Evolutionary conservation across 2,888 invertebrate species (phyloP), one percentile per base, ranked within the genome.

Genomic region (Agrilus mali): DNA sequence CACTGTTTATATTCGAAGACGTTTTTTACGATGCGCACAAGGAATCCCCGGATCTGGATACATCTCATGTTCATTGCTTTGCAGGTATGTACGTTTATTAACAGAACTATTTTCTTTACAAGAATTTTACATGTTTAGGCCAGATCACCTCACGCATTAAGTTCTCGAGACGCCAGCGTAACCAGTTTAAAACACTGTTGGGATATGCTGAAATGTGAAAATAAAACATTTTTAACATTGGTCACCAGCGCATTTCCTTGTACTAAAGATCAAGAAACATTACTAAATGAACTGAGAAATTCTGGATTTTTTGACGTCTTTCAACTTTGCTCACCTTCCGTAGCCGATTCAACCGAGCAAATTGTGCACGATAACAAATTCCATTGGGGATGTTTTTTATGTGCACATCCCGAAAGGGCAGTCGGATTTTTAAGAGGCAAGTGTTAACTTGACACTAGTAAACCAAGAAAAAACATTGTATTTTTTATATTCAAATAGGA

Each of bases 51-150:
- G 53, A 82, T 86, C 36, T 94, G 94, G 95, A 86, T 95, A 51
- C 94, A 95, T 70, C 75, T 95, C 40, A 94, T 95, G 92, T 94
- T 95, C 68, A 77, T 95, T 41, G 88, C 92, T 49, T 77, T 93
- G 49, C 92, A 92, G 55, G 65, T 65, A 49, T 33, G 14, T 33
- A 14, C n/a, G 7, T 33, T n/a, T 5, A 33, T n/a, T 6, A 33
- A 14, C 7, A 5, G 8, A 14, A 13, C 5, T 7, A 10, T 14
- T 13, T 33, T 33, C 5, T 33, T 33, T 41, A n/a, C 20, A 22
- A 16, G 10, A 1, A 35, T 35, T 12, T 27, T 13, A 34, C 12
- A 45, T 44, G 51, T 57, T 32, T 42, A 66, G 75, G 86, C 87
- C 7, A 73, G 86, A 46, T 82, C 83, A 51, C 73, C 77, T 40